Base-by-base conservation (phyloP, 2,888 invertebrate species). In the Cephalotes varians region DNA sequence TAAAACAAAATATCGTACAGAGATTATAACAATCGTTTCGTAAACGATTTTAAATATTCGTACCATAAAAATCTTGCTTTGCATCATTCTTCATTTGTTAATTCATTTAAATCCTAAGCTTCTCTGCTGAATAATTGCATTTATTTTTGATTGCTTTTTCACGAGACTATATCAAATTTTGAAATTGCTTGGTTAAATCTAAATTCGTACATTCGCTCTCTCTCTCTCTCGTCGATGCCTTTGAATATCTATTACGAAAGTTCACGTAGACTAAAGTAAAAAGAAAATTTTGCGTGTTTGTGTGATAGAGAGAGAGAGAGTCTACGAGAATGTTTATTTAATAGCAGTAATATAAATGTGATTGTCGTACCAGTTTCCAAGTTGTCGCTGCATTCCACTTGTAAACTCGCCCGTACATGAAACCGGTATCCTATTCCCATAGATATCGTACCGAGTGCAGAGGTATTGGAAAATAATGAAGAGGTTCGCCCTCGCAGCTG, bases 381-480 rank as follows among this genome's bases (percentile, higher is more conserved):
- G 69, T 60, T 72, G 44, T 82, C 71, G 47, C n/a, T 64, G 51
- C 64, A 31, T 80, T 71, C 69, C 65, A 31, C 31, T 71, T n/a
- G 40, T 47, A n/a, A 31, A 54, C 69, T 82, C 56, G 34, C 34
- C 7, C 60, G 58, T 79, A 69, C 51, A 77, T 83, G 84, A 82
- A 81, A 77, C 69, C 44, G 60, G 21, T 58, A 31, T 60, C 51
- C 76, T 82, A 62, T 80, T 54, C 81, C 40, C 74, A 21, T 88
- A 88, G 88, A 90, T 90, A 88, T 71, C 86, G 47, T 44, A 58
- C 60, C 51, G 74, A 82, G 81, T 34, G 65, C 58, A 72, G 65
- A 83, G 82, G 84, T 87, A 89, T 91, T 90, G 90, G 88, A 90
- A 92, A 90, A 90, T 91, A 91, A 92, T 89, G 89, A 90, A 92